phyloP scores from a whole-genome alignment of 2,113 vertebrate species.

The Pipa parva region DNA sequence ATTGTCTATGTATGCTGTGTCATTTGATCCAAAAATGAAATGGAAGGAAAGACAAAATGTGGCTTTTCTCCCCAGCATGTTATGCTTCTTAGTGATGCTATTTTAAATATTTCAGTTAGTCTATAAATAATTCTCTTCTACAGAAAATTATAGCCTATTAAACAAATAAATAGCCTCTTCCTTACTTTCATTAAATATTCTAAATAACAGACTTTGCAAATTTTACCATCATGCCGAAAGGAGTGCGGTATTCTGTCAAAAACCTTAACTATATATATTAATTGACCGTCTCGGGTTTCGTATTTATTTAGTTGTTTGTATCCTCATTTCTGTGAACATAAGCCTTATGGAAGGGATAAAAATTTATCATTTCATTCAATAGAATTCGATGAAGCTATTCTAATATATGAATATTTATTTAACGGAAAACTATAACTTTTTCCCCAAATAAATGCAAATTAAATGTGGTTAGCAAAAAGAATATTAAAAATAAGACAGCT shows the following conservation, averaged over 20 bases:
- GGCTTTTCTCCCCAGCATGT: constrained; percentile 72
- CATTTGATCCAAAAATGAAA: constrained; percentile 67
- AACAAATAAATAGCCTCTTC: constrained; percentile 79
- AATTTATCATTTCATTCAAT: constrained; percentile 71
- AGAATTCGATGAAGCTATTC: constrained; percentile 65
- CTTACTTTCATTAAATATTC: constrained; percentile 71
- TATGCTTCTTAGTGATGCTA: constrained; percentile 69
- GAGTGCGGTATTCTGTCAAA: constrained; percentile 59
- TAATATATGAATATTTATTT: constrained; percentile 64
- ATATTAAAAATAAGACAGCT: constrained; percentile 20
- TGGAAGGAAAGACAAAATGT: constrained; percentile 67
- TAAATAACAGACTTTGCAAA: constrained; percentile 66
- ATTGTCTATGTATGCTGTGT: constrained; percentile 60
- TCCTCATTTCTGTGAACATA: constrained; percentile 71
- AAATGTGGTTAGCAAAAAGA: constrained; percentile 11
- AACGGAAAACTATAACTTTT: constrained; percentile 46
- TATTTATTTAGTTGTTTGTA: constrained; percentile 68
- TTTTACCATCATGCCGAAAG: constrained; percentile 60
- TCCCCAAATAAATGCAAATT: constrained; percentile 43
- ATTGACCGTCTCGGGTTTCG: constrained; percentile 66
- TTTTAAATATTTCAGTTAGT: constrained; percentile 73
- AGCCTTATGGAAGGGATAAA: constrained; percentile 65
- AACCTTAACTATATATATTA: constrained; percentile 60
- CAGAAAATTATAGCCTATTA: constrained; percentile 78
- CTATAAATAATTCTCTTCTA: constrained; percentile 76